These are phyloP conservation scores for Sebastes dallii DNA, from an alignment of 2,797 vertebrate species.

Conservation along the genomic window DNA sequence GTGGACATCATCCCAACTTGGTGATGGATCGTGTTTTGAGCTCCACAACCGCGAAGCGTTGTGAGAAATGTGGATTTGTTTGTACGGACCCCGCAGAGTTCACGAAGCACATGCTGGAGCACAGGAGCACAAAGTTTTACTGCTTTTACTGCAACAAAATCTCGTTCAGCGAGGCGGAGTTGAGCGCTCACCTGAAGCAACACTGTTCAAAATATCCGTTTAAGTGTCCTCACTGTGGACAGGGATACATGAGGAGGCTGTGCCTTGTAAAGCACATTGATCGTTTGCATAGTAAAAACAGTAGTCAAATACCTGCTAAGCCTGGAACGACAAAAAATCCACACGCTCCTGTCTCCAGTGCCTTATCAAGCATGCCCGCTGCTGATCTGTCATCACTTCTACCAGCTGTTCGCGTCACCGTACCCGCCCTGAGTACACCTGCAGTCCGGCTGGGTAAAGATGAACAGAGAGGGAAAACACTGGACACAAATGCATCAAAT, in stretches of 20 bases:
- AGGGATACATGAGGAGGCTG: conserved; percentile 90
- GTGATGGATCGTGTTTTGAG: conserved; percentile 39
- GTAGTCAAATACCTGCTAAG: conserved; percentile 50
- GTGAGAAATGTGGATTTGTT: conserved; percentile 91
- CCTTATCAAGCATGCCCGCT: conserved; percentile 49
- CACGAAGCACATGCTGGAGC: conserved; percentile 87
- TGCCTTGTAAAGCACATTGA: conserved; percentile 93
- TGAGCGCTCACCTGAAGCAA: conserved; percentile 89
- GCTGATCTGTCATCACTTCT: conserved; percentile 25
- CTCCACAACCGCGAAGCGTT: conserved; percentile 76
- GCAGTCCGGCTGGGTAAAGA: conserved; percentile 50
- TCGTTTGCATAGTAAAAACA: conserved; percentile 84
- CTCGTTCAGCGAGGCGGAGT: conserved; percentile 90
- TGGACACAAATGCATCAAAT: conserved; percentile 36
- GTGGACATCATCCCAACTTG: conserved; percentile 25
- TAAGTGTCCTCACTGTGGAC: conserved; percentile 91
- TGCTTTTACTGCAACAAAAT: conserved; percentile 91
- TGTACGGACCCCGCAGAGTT: conserved; percentile 84
- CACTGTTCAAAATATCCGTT: conserved; percentile 90
- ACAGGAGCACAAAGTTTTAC: conserved; percentile 88
- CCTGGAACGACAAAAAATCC: conserved; percentile 34
- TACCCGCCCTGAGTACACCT: conserved; percentile 44
- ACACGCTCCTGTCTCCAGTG: conserved; percentile 56
- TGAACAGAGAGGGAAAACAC: conserved; percentile 51
- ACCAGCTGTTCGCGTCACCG: conserved; percentile 53